Evolutionary conservation across 2,888 invertebrate genomes (phyloP).

Genomic region (Megaustenia siamemsis): DNA sequence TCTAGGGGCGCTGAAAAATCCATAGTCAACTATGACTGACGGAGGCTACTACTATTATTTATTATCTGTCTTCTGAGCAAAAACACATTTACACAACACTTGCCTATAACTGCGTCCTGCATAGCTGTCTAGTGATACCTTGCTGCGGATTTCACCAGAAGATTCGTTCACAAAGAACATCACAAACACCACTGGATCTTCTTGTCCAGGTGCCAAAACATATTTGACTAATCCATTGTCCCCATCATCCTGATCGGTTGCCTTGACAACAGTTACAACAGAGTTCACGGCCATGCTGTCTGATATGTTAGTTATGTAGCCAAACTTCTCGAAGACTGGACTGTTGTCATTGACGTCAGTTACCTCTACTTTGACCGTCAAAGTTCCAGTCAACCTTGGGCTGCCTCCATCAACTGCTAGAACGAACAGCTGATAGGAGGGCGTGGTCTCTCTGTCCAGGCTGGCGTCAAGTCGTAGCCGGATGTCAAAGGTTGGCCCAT

Average conservation of each 20-base stretch:
- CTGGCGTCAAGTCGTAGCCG: constrained; percentile 63
- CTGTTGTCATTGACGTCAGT: constrained; percentile 73
- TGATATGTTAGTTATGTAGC: constrained; percentile 48
- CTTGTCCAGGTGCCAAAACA: constrained; percentile 43
- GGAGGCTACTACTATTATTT: no score
- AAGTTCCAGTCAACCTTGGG: constrained; percentile 68
- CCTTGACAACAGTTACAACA: constrained; percentile 53
- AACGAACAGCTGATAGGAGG: constrained; percentile 68
- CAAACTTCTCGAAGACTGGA: constrained; percentile 61
- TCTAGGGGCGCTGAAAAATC: no score
- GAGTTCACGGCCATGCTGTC: constrained; percentile 48
- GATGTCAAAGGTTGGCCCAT: constrained; percentile 62
- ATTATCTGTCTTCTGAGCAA: no score
- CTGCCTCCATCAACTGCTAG: constrained; percentile 71
- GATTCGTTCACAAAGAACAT: constrained; percentile 57
- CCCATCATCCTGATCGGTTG: constrained; percentile 66
- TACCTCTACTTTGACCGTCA: constrained; percentile 70
- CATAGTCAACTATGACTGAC: no score
- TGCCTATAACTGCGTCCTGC: constrained; percentile 47
- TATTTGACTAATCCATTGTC: constrained; percentile 66
- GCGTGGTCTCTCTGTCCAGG: constrained; percentile 65
- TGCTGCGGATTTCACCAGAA: constrained; percentile 52
- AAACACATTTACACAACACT: no score
- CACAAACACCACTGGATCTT: constrained; percentile 48
- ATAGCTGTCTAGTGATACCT: constrained; percentile 44